A percentile compares a stretch with the other conserved stretches of the same genome.
Evolutionary conservation across 2,113 vertebrate species (phyloP).

Genomic region (Eidolon helvum): DNA sequence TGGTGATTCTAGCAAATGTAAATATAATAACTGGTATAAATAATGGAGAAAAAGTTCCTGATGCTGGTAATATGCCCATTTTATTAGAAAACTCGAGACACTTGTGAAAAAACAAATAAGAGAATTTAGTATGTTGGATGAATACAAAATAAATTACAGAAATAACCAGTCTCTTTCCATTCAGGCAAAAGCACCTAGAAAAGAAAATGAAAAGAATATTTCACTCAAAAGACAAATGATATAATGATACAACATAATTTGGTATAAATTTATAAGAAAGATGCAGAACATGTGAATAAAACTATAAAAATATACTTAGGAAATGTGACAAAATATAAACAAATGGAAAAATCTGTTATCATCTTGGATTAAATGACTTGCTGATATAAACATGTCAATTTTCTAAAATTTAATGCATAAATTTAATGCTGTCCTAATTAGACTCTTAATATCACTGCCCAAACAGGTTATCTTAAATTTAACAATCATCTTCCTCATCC

Average conservation of each 20-base stretch:
- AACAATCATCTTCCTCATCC: neutral
- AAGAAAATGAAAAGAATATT: neutral
- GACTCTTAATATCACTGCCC: neutral
- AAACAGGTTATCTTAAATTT: neutral
- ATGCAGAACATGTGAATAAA: neutral
- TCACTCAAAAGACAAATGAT: neutral
- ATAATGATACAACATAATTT: neutral
- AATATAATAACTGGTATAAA: neutral
- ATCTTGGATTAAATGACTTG: neutral
- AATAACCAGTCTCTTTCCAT: neutral
- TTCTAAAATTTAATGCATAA: neutral
- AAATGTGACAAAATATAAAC: neutral
- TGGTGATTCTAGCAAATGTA: neutral
- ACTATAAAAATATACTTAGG: neutral
- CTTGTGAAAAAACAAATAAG: neutral
- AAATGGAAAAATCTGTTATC: neutral
- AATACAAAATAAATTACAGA: conserved; percentile 6
- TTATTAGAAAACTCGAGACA: neutral
- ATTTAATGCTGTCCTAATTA: neutral
- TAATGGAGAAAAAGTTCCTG: neutral
- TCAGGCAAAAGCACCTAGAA: neutral
- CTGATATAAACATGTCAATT: neutral
- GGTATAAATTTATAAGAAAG: neutral
- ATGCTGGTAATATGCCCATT: neutral
- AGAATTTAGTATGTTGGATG: neutral